Percentiles rank a stretch among this genome's conserved stretches.
phyloP scores from a whole-genome alignment of 92 coral and sea anemone genomes.

The Phymanthus crucifer region DNA sequence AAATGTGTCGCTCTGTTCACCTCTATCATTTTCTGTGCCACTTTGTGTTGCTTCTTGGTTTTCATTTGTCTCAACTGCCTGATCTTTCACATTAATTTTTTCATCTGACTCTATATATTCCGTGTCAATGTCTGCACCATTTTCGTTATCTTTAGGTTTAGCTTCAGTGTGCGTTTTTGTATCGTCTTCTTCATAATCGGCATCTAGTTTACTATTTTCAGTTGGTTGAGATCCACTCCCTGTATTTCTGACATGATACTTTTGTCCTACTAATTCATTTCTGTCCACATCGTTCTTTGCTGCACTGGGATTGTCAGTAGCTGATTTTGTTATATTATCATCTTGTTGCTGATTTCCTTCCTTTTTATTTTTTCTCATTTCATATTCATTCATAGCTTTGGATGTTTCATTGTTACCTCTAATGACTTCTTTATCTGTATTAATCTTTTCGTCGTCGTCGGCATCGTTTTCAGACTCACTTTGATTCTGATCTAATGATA shows the following conservation, averaged over 20 bases:
- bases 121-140: neutral
- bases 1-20: constrained; percentile 11
- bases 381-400: neutral
- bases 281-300: neutral
- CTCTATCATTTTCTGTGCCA: neutral
- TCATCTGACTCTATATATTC: neutral
- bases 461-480: neutral
- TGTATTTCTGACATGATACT: neutral
- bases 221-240: neutral
- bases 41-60: neutral
- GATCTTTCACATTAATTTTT: neutral
- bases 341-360: neutral
- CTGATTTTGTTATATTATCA: neutral
- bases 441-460: neutral
- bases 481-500: neutral
- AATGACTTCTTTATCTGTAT: neutral
- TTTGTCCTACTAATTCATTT: neutral
- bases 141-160: neutral
- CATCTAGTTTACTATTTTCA: neutral
- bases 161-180: neutral
- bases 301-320: neutral
- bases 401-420: neutral
- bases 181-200: neutral
- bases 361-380: neutral
- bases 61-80: neutral